These are phyloP conservation scores for Caenorhabditis angaria DNA, from an alignment of 2,888 invertebrate species.

Conservation along the genomic window DNA sequence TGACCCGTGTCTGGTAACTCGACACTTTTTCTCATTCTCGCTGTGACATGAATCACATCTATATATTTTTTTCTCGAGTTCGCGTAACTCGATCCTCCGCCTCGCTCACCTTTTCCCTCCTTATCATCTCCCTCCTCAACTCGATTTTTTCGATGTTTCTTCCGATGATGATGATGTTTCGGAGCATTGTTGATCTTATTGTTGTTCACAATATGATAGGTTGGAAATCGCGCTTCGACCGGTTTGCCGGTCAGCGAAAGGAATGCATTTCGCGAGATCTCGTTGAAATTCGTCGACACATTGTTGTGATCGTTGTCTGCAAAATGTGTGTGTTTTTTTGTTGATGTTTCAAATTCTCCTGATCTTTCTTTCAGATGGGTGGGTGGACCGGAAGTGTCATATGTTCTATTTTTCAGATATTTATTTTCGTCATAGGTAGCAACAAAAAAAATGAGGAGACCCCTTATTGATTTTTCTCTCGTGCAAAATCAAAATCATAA, in stretches of 20 bases:
- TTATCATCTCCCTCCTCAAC: conserved; percentile 28
- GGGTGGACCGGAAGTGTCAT: too few relatives aligned
- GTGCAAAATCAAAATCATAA: too few relatives aligned
- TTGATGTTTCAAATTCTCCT: neutral
- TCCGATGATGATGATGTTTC: conserved; percentile 35
- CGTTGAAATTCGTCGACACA: conserved; percentile 20
- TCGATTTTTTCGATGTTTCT: conserved; percentile 20
- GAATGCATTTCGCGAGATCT: conserved; percentile 38
- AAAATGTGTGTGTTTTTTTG: neutral
- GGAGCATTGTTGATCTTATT: conserved; percentile 12
- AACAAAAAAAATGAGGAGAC: too few relatives aligned
- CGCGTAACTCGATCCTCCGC: neutral
- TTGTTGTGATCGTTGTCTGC: conserved; percentile 3
- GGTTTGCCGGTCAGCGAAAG: conserved; percentile 31
- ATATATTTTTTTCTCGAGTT: too few relatives aligned
- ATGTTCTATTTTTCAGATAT: too few relatives aligned
- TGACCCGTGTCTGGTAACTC: too few relatives aligned
- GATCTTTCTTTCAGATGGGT: too few relatives aligned
- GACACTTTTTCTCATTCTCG: too few relatives aligned
- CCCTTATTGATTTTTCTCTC: too few relatives aligned
- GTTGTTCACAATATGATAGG: conserved; percentile 22
- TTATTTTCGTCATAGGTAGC: too few relatives aligned
- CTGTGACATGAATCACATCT: too few relatives aligned
- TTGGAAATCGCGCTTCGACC: conserved; percentile 30
- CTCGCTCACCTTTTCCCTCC: neutral